phyloP scores from a whole-genome alignment of 30 jellyfish, hydroid and myxozoan genomes.

The Hydractinia symbiolongicarpus region DNA sequence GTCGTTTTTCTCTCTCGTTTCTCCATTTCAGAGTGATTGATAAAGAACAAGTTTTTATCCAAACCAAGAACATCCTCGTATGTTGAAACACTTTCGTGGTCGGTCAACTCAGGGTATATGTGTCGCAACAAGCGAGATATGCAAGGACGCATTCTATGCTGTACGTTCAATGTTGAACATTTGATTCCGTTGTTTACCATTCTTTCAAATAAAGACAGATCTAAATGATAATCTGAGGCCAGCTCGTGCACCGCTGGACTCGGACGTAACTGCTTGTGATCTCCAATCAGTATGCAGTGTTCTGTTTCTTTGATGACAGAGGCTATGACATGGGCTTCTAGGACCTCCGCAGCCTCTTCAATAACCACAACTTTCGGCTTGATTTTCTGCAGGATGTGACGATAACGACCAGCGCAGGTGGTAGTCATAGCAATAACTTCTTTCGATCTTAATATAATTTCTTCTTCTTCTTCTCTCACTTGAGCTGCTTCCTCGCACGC shows the following conservation, averaged over 20 bases:
- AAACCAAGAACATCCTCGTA: conserved; percentile 64
- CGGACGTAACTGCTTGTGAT: conserved; percentile 87
- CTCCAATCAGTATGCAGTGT: conserved; percentile 82
- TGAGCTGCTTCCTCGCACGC: conserved; percentile 43
- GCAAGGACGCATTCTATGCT: conserved; percentile 86
- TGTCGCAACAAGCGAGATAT: conserved; percentile 47
- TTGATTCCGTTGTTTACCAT: conserved; percentile 77
- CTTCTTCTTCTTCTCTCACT: conserved; percentile 49
- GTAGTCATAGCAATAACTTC: conserved; percentile 84
- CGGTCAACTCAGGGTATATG: conserved; percentile 62
- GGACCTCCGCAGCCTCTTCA: conserved; percentile 97
- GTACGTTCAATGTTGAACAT: conserved; percentile 52
- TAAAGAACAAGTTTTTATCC: conserved; percentile 45
- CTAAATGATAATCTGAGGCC: conserved; percentile 58
- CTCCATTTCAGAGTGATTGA: conserved; percentile 36
- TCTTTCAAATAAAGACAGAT: conserved; percentile 68
- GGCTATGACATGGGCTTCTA: conserved; percentile 81
- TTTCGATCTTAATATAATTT: conserved; percentile 26
- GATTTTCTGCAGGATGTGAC: conserved; percentile 33
- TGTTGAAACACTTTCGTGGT: conserved; percentile 46
- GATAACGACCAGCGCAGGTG: conserved; percentile 70
- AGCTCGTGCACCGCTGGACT: conserved; percentile 55
- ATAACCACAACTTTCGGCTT: conserved; percentile 57
- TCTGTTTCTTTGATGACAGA: conserved; percentile 50
- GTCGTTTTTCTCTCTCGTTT: conserved; percentile 25